Evolutionary conservation across 2,888 invertebrate genomes (phyloP), one percentile per base, ranked within the genome.

Genomic region (Drosophila demipolita): DNA sequence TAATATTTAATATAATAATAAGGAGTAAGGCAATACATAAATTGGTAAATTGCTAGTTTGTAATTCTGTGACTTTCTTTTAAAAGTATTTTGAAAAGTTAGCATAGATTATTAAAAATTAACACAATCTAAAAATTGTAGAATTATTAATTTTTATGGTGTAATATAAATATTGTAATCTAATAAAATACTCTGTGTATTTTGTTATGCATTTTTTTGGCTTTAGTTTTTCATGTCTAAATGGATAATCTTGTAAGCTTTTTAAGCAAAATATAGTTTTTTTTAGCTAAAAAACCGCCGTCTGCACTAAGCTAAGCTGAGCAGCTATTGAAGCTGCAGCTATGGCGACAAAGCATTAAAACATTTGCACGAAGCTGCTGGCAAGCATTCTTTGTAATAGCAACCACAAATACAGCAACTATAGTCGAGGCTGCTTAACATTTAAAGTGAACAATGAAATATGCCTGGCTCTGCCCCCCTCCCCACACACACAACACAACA

Each of bases 391-490:
- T 72, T 63, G 54, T 38, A 57, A 35, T 42, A 58, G 48, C 73
- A 65, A 29, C 52, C 55, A 20, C n/a, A 40, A 40, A n/a, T 40
- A 40, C 40, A 40, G 40, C 68, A 58, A 73, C 68, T 68, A 54
- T 83, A 71, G 73, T 57, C 73, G 75, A 71, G 76, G 77, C 89
- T 86, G 85, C 71, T 85, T 78, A 85, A 89, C 85, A 85, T 90
- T 85, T 90, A 89, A 85, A 86, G 84, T 83, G 85, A 89, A 89
- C 90, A 89, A 86, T 87, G 87, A 89, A 90, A 83, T 90, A 87
- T 87, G 78, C 73, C 79, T 57, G 65, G 71, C 59, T 71, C 63
- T 73, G 49, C 55, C 67, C 48, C 23, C 7, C 7, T 2, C 4
- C 35, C 15, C 11, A 12, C 2, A 6, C 23, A 9, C 11, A 9